Base-by-base conservation (phyloP, 2,888 invertebrate genomes). In the Metopia argyrocephala region DNA sequence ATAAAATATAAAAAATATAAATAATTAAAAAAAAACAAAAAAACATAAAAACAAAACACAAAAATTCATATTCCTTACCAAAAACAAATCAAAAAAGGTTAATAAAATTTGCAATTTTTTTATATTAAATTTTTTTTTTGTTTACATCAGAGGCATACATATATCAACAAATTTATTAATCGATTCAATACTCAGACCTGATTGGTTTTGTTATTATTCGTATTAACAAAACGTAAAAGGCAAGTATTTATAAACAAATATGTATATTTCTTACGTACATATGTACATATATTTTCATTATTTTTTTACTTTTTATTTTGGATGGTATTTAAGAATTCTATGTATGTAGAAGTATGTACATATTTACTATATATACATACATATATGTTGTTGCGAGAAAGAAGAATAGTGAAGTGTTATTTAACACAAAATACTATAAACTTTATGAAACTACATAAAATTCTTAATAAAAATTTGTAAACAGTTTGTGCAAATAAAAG, bases 201-300 rank as follows among this genome's bases (percentile, higher is more conserved):
- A 25, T 68, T 25, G n/a, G 54, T 20, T 56, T 71, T 52, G 38
- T 62, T 38, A 15, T 38, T 38, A 38, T n/a, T n/a, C n/a, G n/a
- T n/a, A n/a, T 54, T 50, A 61, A n/a, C 52, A 61, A 71, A 61
- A 59, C 15, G 57, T 38, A 57, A 23, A 64, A 76, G 61, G 68
- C 61, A 76, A 57, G 75, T 76, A 52, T 52, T 28, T 21, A 61
- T 18, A 52, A 66, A 57, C 23, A 75, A 31, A 50, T 74, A 21
- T 48, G 38, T n/a, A 18, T 27, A 7, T 7, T 46, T 20, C n/a
- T 2, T 18, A 0, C 46, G n/a, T n/a, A n/a, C 4, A 5, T 50
- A 18, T 21, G 52, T 31, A 46, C 12, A 18, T 15, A 45, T 28
- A 12, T 57, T 12, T 50, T 15, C 45, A n/a, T 66, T 6, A 25